Percentiles rank a stretch among this genome's conserved stretches.
These are phyloP conservation scores for Sterna hirundo DNA, from an alignment of 2,113 vertebrate species.

Conservation along the genomic window DNA sequence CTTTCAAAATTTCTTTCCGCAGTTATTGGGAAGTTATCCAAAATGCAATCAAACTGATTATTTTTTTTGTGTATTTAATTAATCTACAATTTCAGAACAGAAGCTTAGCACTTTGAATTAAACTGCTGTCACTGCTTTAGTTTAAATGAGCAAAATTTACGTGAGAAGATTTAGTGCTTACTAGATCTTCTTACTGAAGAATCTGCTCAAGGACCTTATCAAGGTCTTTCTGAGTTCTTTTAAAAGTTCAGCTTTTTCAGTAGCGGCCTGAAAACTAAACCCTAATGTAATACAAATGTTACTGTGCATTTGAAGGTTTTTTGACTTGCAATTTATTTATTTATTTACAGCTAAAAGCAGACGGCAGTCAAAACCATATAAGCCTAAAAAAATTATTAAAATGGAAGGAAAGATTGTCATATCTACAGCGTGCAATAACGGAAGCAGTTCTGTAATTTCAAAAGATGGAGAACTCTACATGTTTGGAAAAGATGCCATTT, in stretches of 20 bases:
- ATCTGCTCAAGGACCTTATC: not conserved
- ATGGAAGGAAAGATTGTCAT: constrained; percentile 95
- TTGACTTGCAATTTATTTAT: not conserved
- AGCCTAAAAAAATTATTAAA: constrained; percentile 99
- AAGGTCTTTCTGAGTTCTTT: not conserved
- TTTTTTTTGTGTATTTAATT: not conserved
- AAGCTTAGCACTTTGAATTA: not conserved
- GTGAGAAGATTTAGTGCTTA: not conserved
- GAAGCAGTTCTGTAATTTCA: constrained; percentile 97
- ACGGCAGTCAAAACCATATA: constrained; percentile 96
- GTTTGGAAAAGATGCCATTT: constrained; percentile 99
- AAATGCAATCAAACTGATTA: not conserved
- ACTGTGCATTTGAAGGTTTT: not conserved
- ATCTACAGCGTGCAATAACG: constrained; percentile 95
- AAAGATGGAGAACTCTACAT: constrained; percentile 99
- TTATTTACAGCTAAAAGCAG: constrained; percentile 90
- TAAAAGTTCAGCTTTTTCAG: not conserved
- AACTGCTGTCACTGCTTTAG: not conserved
- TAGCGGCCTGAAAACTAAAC: not conserved
- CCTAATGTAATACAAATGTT: not conserved
- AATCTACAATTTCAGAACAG: not conserved
- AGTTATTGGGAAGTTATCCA: not conserved
- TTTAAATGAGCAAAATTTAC: not conserved
- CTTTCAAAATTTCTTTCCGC: not conserved
- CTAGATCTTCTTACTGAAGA: not conserved